These are phyloP conservation scores for Colaptes auratus DNA, from an alignment of 2,113 vertebrate genomes.

Conservation along the genomic window DNA sequence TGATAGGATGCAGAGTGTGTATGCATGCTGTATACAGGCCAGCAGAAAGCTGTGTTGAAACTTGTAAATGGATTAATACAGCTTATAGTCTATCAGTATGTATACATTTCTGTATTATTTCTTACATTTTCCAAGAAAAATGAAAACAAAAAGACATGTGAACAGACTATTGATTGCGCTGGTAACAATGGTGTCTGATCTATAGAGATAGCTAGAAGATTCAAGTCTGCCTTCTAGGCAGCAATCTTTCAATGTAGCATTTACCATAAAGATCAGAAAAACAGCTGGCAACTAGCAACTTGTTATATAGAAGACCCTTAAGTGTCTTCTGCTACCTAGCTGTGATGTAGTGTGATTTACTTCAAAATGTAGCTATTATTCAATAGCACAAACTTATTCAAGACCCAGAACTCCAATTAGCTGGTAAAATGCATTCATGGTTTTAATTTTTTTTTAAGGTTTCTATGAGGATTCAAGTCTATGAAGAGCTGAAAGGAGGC, in stretches of 20 bases:
- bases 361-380: neutral
- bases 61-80: neutral
- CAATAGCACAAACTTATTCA: neutral
- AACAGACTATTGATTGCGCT: conserved; percentile 56
- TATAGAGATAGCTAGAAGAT: conserved; percentile 8
- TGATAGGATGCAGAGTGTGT: neutral
- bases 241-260: conserved; percentile 36
- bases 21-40: neutral
- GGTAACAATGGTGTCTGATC: conserved; percentile 49
- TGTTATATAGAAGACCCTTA: conserved; percentile 56
- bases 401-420: conserved; percentile 20
- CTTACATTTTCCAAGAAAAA: conserved; percentile 54
- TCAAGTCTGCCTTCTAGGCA: conserved; percentile 68
- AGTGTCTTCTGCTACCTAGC: conserved; percentile 37
- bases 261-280: conserved; percentile 68
- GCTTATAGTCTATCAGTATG: neutral
- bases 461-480: neutral
- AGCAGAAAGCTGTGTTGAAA: neutral
- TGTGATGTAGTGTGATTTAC: conserved; percentile 15
- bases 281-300: conserved; percentile 66
- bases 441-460: conserved; percentile 23
- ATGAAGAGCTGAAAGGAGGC: neutral
- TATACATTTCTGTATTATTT: conserved; percentile 51
- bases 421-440: conserved; percentile 19
- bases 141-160: conserved; percentile 36